phyloP scores from a whole-genome alignment of 2,797 vertebrate genomes.

The Danio aesculapii region DNA sequence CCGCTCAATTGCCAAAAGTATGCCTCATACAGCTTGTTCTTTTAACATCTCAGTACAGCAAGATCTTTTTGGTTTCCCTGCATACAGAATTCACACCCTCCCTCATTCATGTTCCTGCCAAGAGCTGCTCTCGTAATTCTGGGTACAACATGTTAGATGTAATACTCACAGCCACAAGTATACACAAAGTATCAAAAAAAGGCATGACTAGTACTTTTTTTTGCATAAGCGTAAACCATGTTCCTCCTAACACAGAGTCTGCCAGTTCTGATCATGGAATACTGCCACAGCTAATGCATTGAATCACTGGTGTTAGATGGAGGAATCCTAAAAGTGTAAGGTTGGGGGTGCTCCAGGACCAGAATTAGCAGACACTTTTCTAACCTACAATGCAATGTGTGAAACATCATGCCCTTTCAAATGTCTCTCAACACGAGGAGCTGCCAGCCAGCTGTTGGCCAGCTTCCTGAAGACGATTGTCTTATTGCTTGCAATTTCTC shows the following conservation, averaged over 20 bases:
- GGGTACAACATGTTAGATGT: neutral
- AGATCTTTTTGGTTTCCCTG: neutral
- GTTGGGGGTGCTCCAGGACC: conserved; percentile 11
- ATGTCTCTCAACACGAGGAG: neutral
- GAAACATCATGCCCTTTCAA: neutral
- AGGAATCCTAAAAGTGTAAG: neutral
- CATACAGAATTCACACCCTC: conserved; percentile 2
- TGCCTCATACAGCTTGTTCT: neutral
- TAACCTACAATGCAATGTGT: conserved; percentile 1
- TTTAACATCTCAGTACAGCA: neutral
- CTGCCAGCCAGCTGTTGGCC: neutral
- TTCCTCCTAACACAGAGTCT: neutral
- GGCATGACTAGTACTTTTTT: neutral
- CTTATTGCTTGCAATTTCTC: neutral
- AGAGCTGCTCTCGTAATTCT: neutral
- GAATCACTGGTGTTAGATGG: neutral
- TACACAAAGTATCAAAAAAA: neutral
- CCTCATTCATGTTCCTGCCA: conserved; percentile 12
- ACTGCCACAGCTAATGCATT: neutral
- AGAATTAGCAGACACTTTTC: conserved; percentile 7
- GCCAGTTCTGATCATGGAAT: neutral
- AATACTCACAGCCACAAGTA: neutral
- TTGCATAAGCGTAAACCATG: neutral
- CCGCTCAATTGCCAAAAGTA: neutral
- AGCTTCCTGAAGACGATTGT: neutral